Conservation (phyloP, 2,797 vertebrate genomes). For the Lerista edwardsae region DNA sequence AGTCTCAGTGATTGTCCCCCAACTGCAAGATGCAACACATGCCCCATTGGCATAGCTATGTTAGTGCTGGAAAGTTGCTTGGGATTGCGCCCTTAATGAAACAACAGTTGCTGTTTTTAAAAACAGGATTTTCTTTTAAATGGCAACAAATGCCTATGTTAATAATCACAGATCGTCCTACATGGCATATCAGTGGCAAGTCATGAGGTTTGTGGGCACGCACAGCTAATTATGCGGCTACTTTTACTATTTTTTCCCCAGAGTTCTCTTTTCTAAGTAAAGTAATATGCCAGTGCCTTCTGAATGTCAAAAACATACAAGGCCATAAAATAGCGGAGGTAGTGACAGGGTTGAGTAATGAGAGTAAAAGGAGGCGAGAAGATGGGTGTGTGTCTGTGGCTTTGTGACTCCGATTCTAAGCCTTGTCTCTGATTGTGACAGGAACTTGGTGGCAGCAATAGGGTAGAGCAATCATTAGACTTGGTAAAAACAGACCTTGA, state of each 20-base stretch:
- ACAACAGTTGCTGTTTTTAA: not conserved
- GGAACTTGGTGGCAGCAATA: slow-evolving; percentile 2
- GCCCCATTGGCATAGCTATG: no score
- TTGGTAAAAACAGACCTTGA: not conserved
- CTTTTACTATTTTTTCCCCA: not conserved
- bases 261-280: not conserved
- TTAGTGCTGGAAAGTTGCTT: no score
- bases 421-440: slow-evolving; percentile 20
- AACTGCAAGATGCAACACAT: no score
- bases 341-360: not conserved
- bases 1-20: no score
- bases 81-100: slow-evolving; percentile 6
- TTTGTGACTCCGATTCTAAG: slow-evolving; percentile 16
- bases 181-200: not conserved
- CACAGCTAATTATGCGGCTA: not conserved
- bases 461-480: not conserved
- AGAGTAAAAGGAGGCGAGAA: slow-evolving; percentile 48
- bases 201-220: not conserved
- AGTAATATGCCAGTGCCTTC: not conserved
- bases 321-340: not conserved
- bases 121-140: not conserved
- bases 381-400: not conserved
- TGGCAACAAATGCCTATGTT: not conserved
- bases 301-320: not conserved
- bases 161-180: not conserved